These are phyloP conservation scores for Struthio camelus DNA, from an alignment of 2,113 vertebrate species.

Conservation along the genomic window DNA sequence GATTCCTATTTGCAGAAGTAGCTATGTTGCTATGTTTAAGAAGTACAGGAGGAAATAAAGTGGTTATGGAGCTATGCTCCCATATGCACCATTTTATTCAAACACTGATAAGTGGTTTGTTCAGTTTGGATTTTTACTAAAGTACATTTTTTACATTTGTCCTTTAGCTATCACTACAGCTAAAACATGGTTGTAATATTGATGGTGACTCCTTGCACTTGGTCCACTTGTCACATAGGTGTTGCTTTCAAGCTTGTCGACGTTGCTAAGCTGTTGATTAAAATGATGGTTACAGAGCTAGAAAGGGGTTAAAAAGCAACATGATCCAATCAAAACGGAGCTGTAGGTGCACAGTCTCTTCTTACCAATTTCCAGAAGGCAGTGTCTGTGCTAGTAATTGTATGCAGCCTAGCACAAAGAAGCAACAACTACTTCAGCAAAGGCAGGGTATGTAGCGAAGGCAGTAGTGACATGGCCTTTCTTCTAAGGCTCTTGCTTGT, in stretches of 20 bases:
- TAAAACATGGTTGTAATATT: not conserved
- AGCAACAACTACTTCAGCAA: not conserved
- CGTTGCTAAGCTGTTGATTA: not conserved
- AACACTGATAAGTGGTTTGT: not conserved
- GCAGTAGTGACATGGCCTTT: not conserved
- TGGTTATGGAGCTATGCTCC: not conserved
- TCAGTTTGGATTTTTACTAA: not conserved
- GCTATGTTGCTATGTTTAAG: not conserved
- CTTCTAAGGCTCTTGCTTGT: not conserved
- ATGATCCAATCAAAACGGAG: not conserved
- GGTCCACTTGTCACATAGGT: not conserved
- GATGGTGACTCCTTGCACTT: not conserved
- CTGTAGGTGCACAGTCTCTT: fast-evolving
- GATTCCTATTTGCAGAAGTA: not conserved
- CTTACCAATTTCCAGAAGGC: not conserved
- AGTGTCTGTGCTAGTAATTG: not conserved
- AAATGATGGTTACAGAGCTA: not conserved
- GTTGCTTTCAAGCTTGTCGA: not conserved
- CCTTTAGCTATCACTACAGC: too few species aligned
- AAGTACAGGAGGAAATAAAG: not conserved
- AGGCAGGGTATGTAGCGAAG: not conserved
- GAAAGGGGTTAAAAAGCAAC: not conserved
- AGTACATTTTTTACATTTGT: not conserved
- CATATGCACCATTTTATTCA: not conserved
- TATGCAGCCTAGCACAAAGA: not conserved